phyloP scores from a whole-genome alignment of 1,140 invertebrate genomes.

The Aradophagus sp. region DNA sequence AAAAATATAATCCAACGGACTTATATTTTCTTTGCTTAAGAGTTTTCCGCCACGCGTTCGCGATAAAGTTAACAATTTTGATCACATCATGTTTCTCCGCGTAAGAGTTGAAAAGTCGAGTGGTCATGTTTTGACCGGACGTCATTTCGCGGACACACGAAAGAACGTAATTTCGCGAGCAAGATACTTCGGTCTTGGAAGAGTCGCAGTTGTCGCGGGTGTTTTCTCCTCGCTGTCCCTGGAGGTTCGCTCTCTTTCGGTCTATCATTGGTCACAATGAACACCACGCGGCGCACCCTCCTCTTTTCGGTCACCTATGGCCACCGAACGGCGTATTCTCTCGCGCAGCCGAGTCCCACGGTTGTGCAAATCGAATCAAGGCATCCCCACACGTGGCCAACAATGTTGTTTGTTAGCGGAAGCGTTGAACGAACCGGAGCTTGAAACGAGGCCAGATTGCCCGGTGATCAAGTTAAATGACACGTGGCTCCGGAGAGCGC shows the following conservation, averaged over 20 bases:
- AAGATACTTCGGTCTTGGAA: too few species aligned
- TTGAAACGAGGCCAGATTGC: constrained; percentile 76
- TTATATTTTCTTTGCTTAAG: too few species aligned
- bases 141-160: too few species aligned
- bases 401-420: constrained; percentile 75
- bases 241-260: constrained; percentile 12
- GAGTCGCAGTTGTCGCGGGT: too few species aligned
- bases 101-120: too few species aligned
- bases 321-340: constrained; percentile 37
- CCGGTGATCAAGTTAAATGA: constrained; percentile 75
- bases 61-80: too few species aligned
- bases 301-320: constrained; percentile 31
- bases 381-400: constrained; percentile 65
- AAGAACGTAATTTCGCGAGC: too few species aligned
- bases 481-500: constrained; percentile 70
- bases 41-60: too few species aligned
- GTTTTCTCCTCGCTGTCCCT: too few species aligned
- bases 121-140: too few species aligned
- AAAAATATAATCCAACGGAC: too few species aligned
- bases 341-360: constrained; percentile 44
- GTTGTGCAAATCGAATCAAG: constrained; percentile 72
- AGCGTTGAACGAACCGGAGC: constrained; percentile 73
- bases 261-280: constrained; percentile 20
- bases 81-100: too few species aligned
- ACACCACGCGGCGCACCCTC: neutral